Percentiles rank a stretch among this genome's conserved stretches.
Conservation (phyloP, 2,113 vertebrate species). For the Aythya baeri region DNA sequence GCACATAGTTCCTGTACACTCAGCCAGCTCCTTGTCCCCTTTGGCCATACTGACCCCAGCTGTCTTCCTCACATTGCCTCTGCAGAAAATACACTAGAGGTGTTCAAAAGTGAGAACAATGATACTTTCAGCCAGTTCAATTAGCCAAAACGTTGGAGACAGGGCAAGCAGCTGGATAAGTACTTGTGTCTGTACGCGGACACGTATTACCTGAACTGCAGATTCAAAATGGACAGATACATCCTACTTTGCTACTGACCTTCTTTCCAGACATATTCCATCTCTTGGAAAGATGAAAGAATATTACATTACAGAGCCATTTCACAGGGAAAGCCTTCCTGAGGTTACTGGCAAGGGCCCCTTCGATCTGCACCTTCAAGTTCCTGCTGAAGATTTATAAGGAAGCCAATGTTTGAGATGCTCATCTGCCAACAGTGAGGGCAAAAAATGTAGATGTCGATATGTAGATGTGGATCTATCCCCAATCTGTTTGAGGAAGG, state of each 20-base stretch:
- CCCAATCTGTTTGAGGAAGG: background rate
- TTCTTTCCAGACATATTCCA: background rate
- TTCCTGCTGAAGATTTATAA: background rate
- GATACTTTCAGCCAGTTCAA: background rate
- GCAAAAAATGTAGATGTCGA: background rate
- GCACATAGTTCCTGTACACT: background rate
- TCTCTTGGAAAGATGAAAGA: background rate
- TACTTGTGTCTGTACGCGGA: background rate
- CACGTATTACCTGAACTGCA: background rate
- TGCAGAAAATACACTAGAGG: background rate
- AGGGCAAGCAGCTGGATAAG: background rate
- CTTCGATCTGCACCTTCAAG: background rate
- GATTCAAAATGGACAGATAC: background rate
- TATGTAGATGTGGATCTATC: rapidly evolving
- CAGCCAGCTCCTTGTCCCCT: background rate
- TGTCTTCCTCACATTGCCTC: background rate
- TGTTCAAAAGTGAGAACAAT: background rate
- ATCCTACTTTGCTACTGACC: background rate
- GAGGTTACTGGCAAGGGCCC: background rate
- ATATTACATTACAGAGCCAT: conserved; percentile 11
- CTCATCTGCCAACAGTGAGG: background rate
- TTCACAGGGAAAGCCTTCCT: background rate
- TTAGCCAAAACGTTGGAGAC: background rate
- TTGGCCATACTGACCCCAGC: rapidly evolving
- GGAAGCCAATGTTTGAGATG: background rate